Base-by-base conservation (phyloP, 2,797 vertebrate genomes). In the Dipus sagitta region DNA sequence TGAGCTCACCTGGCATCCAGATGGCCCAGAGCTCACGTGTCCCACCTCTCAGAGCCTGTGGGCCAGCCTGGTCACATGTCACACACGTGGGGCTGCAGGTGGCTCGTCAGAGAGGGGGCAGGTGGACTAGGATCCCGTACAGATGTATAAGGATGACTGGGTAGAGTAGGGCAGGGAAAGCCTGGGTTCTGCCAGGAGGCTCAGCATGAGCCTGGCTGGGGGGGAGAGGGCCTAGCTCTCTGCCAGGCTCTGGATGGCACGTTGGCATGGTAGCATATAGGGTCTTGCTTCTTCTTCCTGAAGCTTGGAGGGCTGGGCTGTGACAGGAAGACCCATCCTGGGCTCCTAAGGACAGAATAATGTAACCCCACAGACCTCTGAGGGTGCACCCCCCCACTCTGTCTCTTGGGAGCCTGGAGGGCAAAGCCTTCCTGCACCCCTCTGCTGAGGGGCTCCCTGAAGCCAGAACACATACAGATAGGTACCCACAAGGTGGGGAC, bases 201-300 rank as follows among this genome's bases (percentile, higher is more conserved):
- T 82, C 28, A 26, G 52, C 42, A 24, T 8, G 11, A 67, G 17
- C 68, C n/a, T 14, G 17, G 30, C 74, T 32, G 20, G 26, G 9
- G 47, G 38, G 38, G 38, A 6, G 38, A 6, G 62, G 30, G 24
- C 32, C 15, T 88, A 67, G 67, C 74, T 79, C 38, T 62, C 11
- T 18, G 68, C 17, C 12, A 65, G 62, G 32, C 81, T 71, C 32
- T 12, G 7, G 58, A 30, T 15, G 38, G 64, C 6, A 42, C 23
- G 1, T 0, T 38, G 14, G 8, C 26, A 28, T 11, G 11, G 1
- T 6, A 17, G 42, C 12, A 7, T 30, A 11, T 0, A 85, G 80
- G 67, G 32, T 15, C 85, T 85, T 17, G 47, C 70, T 47, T 72
- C 38, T 54, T 34, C 65, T 47, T 34, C 60, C 75, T 38, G 58